These are phyloP conservation scores for Scolopax bukidnonensis DNA, from an alignment of 2,797 vertebrate genomes.

Conservation along the genomic window DNA sequence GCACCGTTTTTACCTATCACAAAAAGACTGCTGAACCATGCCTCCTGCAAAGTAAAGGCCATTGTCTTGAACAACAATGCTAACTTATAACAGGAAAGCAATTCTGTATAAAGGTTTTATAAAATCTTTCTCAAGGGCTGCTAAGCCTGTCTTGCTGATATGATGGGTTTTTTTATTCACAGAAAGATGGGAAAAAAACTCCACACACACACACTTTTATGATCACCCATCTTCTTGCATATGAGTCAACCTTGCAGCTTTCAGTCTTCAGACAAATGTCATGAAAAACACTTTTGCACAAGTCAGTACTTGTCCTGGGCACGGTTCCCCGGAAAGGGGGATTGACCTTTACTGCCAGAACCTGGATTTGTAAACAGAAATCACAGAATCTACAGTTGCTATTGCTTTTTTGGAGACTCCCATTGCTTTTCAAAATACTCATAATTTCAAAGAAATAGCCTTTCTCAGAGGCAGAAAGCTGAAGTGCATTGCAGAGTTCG, in stretches of 20 bases:
- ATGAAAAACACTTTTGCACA: not conserved
- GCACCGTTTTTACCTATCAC: slow-evolving; percentile 35
- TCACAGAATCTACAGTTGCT: slow-evolving; percentile 27
- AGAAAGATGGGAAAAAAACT: not conserved
- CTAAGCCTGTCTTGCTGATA: slow-evolving; percentile 9
- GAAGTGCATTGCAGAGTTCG: not conserved
- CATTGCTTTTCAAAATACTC: not conserved
- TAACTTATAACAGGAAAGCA: not conserved
- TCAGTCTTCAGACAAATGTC: slow-evolving; percentile 3
- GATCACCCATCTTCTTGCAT: not conserved
- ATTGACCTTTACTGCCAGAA: slow-evolving; percentile 4
- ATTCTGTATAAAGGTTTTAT: slow-evolving; percentile 26
- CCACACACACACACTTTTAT: fast-evolving
- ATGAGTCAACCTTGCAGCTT: not conserved
- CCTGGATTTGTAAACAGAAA: not conserved
- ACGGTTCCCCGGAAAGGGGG: not conserved
- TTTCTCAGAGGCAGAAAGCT: not conserved
- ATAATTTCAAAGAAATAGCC: not conserved
- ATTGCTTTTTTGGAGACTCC: slow-evolving; percentile 35
- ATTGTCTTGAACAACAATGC: slow-evolving; percentile 47
- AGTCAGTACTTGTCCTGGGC: not conserved
- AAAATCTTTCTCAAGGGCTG: slow-evolving; percentile 32
- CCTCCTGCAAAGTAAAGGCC: slow-evolving; percentile 22
- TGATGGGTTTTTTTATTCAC: not conserved
- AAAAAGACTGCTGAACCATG: slow-evolving; percentile 42